Conservation (phyloP, 2,113 vertebrate genomes). For the Spea multiplicata region DNA sequence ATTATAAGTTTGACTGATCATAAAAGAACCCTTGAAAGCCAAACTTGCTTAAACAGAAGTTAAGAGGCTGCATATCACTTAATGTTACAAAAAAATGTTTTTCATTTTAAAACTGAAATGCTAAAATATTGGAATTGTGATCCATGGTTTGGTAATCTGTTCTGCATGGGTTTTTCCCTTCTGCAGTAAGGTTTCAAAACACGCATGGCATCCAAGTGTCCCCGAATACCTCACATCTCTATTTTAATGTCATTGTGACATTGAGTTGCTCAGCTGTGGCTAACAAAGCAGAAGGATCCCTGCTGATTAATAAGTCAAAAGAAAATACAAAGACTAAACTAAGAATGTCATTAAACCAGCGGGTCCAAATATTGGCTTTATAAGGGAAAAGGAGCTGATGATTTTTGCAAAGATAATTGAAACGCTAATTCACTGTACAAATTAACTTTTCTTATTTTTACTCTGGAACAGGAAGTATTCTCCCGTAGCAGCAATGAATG, state of each 20-base stretch:
- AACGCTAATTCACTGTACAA: neutral
- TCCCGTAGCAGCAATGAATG: too few species aligned
- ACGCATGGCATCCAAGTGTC: neutral
- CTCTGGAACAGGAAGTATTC: too few species aligned
- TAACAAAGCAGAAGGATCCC: conserved; percentile 10
- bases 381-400: conserved; percentile 8
- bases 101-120: neutral
- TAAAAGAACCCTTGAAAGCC: too few species aligned
- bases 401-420: neutral
- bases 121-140: neutral
- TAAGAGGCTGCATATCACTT: too few species aligned
- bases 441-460: neutral
- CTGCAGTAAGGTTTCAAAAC: neutral
- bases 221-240: conserved; percentile 4
- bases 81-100: neutral
- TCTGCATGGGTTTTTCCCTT: neutral
- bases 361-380: neutral
- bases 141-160: neutral
- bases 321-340: neutral
- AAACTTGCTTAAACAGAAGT: too few species aligned
- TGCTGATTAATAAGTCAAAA: neutral
- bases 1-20: too few species aligned
- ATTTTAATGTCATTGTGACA: conserved; percentile 7
- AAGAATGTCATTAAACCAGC: neutral
- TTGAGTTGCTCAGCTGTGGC: conserved; percentile 1